A percentile compares a stretch with the other conserved stretches of the same genome.
Evolutionary conservation across 2,888 invertebrate genomes (phyloP).

Genomic region (Brachynemurus nebulosus): DNA sequence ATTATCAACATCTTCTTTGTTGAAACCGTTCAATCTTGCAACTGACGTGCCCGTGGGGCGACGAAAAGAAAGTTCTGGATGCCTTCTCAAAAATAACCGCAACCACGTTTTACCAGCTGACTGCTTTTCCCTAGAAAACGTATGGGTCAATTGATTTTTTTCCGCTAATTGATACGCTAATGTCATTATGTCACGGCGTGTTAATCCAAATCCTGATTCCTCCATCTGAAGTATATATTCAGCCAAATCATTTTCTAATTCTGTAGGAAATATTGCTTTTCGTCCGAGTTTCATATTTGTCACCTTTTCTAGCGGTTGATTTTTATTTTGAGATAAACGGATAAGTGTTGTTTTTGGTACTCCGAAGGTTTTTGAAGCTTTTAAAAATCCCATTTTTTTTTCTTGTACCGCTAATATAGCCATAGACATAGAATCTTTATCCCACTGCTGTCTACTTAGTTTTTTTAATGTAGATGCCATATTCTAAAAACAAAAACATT

Average conservation of each 20-base stretch:
- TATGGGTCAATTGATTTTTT: conserved; percentile 12
- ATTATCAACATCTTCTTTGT: conserved; percentile 14
- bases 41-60: conserved; percentile 19
- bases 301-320: no score
- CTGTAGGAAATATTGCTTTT: background rate
- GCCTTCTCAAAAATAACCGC: conserved; percentile 22
- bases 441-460: no score
- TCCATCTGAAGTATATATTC: conserved; percentile 5
- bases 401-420: conserved; percentile 5
- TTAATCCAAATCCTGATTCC: conserved; percentile 6
- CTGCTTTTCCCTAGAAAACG: conserved; percentile 11
- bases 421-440: conserved; percentile 12
- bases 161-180: conserved; percentile 9
- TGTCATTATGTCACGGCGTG: conserved; percentile 9
- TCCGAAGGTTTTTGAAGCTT: conserved; percentile 5
- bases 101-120: conserved; percentile 11
- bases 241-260: background rate
- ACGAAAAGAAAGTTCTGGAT: conserved; percentile 12
- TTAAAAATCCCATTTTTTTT: conserved; percentile 6
- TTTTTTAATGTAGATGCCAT: no score
- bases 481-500: no score
- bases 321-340: no score
- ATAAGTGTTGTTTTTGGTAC: conserved; percentile 6
- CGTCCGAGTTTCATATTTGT: background rate
- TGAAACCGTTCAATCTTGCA: conserved; percentile 15